Evolutionary conservation across 2,797 vertebrate genomes (phyloP), one percentile per base, ranked within the genome.

Genomic region (Coracias cyanogaster): DNA sequence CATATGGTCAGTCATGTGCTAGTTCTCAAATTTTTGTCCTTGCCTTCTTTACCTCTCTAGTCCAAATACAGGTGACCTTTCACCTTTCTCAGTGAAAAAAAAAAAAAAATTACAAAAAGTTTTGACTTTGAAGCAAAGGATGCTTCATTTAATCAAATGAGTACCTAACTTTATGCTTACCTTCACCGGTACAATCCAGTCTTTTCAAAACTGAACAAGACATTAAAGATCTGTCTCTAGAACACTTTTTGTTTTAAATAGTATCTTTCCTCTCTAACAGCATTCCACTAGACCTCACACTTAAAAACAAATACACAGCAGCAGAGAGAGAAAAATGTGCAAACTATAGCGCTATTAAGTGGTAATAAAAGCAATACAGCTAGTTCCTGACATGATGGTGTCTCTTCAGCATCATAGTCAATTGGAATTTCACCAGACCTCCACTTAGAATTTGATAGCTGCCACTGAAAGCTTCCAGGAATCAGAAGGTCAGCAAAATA

Each of bases 1-100:
- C 1, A 0, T 9, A 35, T 8, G 2, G 24, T 35, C 6, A 70
- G 2, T 55, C 57, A 33, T 7, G 5, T 37, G 8, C n/a, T 46
- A 37, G 10, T 62, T 71, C 72, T 71, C 48, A 77, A 37, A 77
- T 62, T 37, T 45, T 20, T 89, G 7, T n/a, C 8, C 31, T 76
- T n/a, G 7, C 17, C 41, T 69, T 26, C 1, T 49, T 84, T 51
- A 67, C 5, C 55, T 60, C 35, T 51, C 11, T n/a, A 46, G 14
- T 89, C 31, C 41, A 62, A 8, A 33, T 65, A 16, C 2, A 66
- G 16, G 8, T 43, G 37, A 37, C 37, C 37, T 37, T 37, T 37
- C 43, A 21, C 31, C 16, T 73, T 80, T 77, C 19, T 28, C 15
- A 61, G 16, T 9, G 9, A 20, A 21, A 10, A 5, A 6, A 29